These are phyloP conservation scores for Campoletis raptor DNA, from an alignment of 2,888 invertebrate genomes.

Conservation along the genomic window DNA sequence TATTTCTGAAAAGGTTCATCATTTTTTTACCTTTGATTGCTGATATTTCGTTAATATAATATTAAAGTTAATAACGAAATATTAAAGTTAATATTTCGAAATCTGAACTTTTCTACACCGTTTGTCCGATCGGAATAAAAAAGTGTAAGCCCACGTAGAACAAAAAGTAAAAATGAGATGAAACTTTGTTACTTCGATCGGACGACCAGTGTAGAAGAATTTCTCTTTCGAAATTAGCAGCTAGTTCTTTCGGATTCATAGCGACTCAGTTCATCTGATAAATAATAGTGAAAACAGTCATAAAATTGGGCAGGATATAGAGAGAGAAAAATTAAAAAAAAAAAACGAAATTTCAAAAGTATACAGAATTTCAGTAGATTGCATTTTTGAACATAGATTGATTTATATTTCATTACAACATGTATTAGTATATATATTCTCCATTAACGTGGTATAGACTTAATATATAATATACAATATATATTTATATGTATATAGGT, in stretches of 20 bases:
- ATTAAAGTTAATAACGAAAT: no score
- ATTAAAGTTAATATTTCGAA: no score
- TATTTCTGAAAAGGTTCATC: neutral
- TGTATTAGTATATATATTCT: slow-evolving; percentile 79
- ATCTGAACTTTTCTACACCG: neutral
- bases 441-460: slow-evolving; percentile 83
- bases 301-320: neutral
- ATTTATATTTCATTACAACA: slow-evolving; percentile 84
- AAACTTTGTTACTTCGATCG: neutral
- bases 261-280: neutral
- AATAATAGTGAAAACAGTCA: neutral
- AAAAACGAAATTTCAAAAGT: neutral
- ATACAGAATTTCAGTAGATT: neutral
- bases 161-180: neutral
- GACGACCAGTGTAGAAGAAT: neutral
- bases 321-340: neutral
- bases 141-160: neutral
- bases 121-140: neutral
- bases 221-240: neutral
- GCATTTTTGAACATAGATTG: slow-evolving; percentile 81
- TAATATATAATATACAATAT: slow-evolving; percentile 77
- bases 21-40: neutral
- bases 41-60: no score
- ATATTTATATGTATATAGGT: slow-evolving; percentile 73
- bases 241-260: neutral